A percentile compares a stretch with the other conserved stretches of the same genome.
These are phyloP conservation scores for Cavia aperea DNA, from an alignment of 2,113 vertebrate genomes.

Conservation along the genomic window DNA sequence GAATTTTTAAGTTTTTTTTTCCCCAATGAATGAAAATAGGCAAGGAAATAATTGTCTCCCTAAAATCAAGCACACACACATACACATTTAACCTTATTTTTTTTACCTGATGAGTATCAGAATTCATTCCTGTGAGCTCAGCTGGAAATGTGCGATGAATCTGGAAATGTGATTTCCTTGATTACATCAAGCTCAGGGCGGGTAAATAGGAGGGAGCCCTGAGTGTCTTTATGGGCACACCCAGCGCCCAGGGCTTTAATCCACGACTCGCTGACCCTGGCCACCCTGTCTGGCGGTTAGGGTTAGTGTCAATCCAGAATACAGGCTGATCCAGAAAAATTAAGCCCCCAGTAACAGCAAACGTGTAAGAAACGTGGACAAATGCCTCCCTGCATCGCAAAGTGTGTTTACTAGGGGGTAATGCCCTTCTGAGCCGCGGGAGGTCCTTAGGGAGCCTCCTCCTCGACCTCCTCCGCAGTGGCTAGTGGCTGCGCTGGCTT, in stretches of 20 bases:
- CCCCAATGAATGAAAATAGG: slow-evolving; percentile 54
- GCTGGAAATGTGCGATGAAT: slow-evolving; percentile 58
- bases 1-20: slow-evolving; percentile 56
- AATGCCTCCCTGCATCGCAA: slow-evolving; percentile 94
- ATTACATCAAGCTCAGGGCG: slow-evolving; percentile 67
- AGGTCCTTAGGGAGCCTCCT: slow-evolving; percentile 87
- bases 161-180: slow-evolving; percentile 62
- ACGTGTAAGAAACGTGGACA: slow-evolving; percentile 96
- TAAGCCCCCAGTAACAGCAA: slow-evolving; percentile 90
- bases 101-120: slow-evolving; percentile 72
- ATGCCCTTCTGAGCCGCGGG: slow-evolving; percentile 95
- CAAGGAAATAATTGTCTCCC: slow-evolving; percentile 55
- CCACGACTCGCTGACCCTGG: slow-evolving; percentile 80
- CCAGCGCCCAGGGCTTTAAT: slow-evolving; percentile 79
- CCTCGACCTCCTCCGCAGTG: slow-evolving; percentile 55
- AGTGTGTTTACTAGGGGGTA: slow-evolving; percentile 99
- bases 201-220: slow-evolving; percentile 66
- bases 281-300: too few relatives aligned
- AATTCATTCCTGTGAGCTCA: slow-evolving; percentile 61
- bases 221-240: slow-evolving; percentile 58
- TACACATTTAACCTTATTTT: slow-evolving; percentile 33
- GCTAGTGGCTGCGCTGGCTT: not conserved
- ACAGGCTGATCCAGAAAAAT: slow-evolving; percentile 95
- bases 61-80: slow-evolving; percentile 55
- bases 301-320: slow-evolving; percentile 69